Base-by-base conservation (phyloP, 2,888 invertebrate genomes). In the Aporophyla nigra region DNA sequence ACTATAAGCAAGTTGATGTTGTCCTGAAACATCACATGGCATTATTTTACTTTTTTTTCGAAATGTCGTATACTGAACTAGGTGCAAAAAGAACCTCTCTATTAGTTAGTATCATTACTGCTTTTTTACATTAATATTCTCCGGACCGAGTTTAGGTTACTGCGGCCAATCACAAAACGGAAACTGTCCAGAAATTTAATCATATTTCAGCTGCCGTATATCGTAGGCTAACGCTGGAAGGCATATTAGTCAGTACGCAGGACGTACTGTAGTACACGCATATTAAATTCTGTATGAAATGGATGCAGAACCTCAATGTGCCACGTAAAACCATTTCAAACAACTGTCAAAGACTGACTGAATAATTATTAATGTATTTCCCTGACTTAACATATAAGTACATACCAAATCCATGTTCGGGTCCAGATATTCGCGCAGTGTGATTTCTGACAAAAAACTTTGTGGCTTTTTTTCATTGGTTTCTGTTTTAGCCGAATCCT, bases 341-440 rank as follows among this genome's bases (percentile, higher is more conserved):
- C 9, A 51, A 14, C 21, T 33, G 27, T 16, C 27, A 66, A 51
- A 51, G 16, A 67, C 33, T 33, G 51, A 53, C 16, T 46, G 5
- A n/a, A 21, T 16, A 53, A 53, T 66, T 5, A 66, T 33, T 66
- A n/a, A 66, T 16, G 16, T n/a, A n/a, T 53, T 53, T 53, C 5
- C 14, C 51, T 16, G 33, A 33, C 51, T 33, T 67, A 16, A 40
- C 14, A 33, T 24, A 10, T 5, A 58, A 58, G 5, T 19, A 58
- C 76, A 59, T 77, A 94, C 94, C 91, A 90, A 81, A 72, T 93
- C 91, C 71, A 88, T 86, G 75, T 89, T 91, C 7, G 91, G 85
- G 54, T 91, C 91, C n/a, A 94, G 78, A 21, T 94, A 74, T 56
- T 95, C 92, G 62, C 90, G 91, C 62, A 95, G 70, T 46, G 87